These are phyloP conservation scores for Hypanus sabinus DNA, from an alignment of 2,113 vertebrate genomes.

Conservation along the genomic window DNA sequence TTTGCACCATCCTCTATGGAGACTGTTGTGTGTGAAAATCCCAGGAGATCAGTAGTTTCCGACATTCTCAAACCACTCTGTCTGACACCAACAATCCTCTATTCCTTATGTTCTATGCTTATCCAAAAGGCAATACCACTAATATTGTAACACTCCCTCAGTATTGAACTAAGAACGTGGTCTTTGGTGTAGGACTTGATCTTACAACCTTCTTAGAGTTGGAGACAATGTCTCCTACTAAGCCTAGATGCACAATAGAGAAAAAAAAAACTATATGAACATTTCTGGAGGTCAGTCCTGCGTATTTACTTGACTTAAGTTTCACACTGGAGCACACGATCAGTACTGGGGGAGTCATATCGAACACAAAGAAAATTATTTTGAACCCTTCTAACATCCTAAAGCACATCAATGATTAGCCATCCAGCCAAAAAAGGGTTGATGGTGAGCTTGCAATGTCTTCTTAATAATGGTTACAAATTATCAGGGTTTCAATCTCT, in stretches of 20 bases:
- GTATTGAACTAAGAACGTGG: background rate
- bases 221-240: background rate
- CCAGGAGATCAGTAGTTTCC: too few relatives aligned
- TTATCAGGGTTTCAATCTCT: background rate
- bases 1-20: too few relatives aligned
- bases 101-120: too few relatives aligned
- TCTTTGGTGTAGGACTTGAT: background rate
- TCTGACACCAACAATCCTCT: too few relatives aligned
- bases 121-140: background rate
- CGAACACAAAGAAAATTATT: too few relatives aligned
- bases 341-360: background rate
- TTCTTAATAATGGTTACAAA: background rate
- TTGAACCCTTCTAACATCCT: background rate
- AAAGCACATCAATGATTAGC: background rate
- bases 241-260: background rate
- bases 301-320: background rate
- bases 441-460: background rate
- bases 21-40: too few relatives aligned
- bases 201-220: background rate
- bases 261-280: background rate
- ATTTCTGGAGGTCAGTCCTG: background rate
- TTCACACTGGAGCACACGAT: background rate
- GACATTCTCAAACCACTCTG: too few relatives aligned
- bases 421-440: background rate
- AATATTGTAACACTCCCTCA: background rate